Conservation (phyloP, 2,888 invertebrate genomes). For the Neoaliturus tenellus region DNA sequence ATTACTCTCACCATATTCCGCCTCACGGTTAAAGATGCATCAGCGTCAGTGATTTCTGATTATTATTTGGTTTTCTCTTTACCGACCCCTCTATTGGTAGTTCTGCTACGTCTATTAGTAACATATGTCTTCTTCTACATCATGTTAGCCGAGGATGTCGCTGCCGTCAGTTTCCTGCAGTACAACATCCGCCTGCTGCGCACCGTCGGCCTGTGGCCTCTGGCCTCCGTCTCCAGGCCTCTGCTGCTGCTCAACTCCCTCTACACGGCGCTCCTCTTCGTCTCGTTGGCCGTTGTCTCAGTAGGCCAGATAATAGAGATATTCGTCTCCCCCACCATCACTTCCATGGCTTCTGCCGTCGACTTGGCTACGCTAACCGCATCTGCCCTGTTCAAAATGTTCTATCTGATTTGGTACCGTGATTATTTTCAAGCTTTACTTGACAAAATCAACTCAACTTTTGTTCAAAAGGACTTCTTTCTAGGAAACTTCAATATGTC, state of each 20-base stretch:
- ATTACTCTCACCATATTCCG: too few relatives aligned
- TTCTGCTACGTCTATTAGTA: not conserved
- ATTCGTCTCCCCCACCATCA: not conserved
- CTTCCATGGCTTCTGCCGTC: conserved; percentile 36
- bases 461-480: not conserved
- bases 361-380: conserved; percentile 34
- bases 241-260: not conserved
- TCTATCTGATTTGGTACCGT: conserved; percentile 22
- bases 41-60: not conserved
- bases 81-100: not conserved
- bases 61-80: not conserved
- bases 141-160: not conserved
- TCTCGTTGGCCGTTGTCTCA: not conserved
- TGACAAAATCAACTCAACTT: not conserved
- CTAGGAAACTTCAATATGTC: not conserved
- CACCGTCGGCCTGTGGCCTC: conserved; percentile 21
- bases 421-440: conserved; percentile 16
- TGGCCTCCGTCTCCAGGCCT: not conserved
- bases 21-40: not conserved
- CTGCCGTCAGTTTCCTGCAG: not conserved
- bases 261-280: not conserved
- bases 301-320: conserved; percentile 24
- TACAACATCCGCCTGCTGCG: conserved; percentile 26
- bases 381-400: conserved; percentile 35
- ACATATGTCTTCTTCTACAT: not conserved